Base-by-base conservation (phyloP, 2,797 vertebrate species). In the Protosalanx chinensis region DNA sequence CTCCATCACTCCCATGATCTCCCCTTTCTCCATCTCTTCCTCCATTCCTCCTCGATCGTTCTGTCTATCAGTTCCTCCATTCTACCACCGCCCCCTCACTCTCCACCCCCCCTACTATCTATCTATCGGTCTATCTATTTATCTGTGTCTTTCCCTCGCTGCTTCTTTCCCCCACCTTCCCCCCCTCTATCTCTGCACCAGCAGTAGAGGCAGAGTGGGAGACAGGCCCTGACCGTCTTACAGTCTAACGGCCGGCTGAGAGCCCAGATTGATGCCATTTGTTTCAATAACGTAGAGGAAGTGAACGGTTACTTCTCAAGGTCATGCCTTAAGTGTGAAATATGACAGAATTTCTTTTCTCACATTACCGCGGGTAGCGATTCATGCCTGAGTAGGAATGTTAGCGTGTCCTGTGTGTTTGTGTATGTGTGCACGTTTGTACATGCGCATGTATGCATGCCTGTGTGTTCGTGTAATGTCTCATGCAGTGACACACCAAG, bases 291-390 rank as follows among this genome's bases (percentile, higher is more conserved):
- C 16, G 76, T 37, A 33, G 23, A 41, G 71, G 71, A 64, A 70
- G 32, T 83, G 82, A 83, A 6, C 77, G 53, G 27, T 66, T 78
- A 69, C 49, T 69, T 74, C 75, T 80, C 85, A 89, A 88, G 87
- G 88, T 82, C 81, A 79, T 30, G 68, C 64, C 78, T 46, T 80
- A 80, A 84, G 74, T 84, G 68, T 79, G 82, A 87, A 72, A 80
- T 84, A 86, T 86, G 68, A 72, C 72, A 80, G 70, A 6, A 51
- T 46, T 29, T 23, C 16, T 66, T 66, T 18, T 51, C 30, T 16
- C 7, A 49, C 64, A 41, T 66, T 53, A 66, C 16, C 18, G 23
- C 7, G 23, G 23, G 29, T 30, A 49, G 46, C 46, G 23, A 49
- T 51, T 51, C 12, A 41, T 49, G 23, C 33, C 12, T 23, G 35